Percentiles rank a stretch among this genome's conserved stretches.
Conservation (phyloP, 2,888 invertebrate species). For the Troglohyphantes excavatus region DNA sequence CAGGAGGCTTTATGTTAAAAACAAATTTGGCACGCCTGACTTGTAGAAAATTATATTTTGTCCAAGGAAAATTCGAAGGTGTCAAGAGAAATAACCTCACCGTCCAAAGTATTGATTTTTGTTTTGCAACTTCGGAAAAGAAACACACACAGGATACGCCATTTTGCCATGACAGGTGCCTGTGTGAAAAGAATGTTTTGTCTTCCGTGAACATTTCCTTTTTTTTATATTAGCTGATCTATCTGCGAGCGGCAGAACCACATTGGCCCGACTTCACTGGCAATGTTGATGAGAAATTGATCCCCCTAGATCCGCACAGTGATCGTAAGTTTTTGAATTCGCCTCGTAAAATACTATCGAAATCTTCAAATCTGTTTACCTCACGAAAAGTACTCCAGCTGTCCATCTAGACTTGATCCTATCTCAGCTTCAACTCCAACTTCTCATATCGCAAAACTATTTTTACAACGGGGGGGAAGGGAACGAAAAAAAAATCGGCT, state of each 20-base stretch:
- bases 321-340: conserved; percentile 78
- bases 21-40: conserved; percentile 7
- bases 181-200: conserved; percentile 63
- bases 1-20: neutral
- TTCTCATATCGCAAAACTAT: conserved; percentile 66
- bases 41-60: conserved; percentile 26
- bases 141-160: conserved; percentile 40
- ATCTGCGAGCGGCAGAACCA: conserved; percentile 66
- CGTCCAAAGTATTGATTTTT: conserved; percentile 73
- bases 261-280: conserved; percentile 74
- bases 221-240: conserved; percentile 57
- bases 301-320: conserved; percentile 72
- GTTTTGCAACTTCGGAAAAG: conserved; percentile 49
- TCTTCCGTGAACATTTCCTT: conserved; percentile 58
- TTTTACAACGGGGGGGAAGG: conserved; percentile 54
- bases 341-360: conserved; percentile 72
- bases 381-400: conserved; percentile 66
- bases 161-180: conserved; percentile 66
- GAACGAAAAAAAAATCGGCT: neutral
- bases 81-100: conserved; percentile 56
- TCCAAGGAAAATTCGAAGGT: conserved; percentile 28
- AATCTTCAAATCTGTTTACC: conserved; percentile 78
- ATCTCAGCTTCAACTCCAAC: conserved; percentile 63
- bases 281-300: conserved; percentile 79
- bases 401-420: conserved; percentile 60